Evolutionary conservation across 2,888 invertebrate species (phyloP).

Genomic region (Meghimatium bilineatum): DNA sequence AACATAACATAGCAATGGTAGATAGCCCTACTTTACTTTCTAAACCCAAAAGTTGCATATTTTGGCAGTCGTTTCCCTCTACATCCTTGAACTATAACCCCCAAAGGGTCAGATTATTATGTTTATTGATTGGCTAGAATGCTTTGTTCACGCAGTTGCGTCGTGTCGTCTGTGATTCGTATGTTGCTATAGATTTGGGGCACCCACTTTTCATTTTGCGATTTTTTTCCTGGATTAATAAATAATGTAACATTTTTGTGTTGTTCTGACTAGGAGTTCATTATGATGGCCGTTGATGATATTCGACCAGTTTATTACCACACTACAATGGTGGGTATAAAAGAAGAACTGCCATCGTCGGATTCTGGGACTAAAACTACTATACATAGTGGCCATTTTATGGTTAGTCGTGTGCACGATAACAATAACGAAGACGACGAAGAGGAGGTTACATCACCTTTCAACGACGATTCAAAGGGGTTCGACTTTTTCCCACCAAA

Average conservation of each 20-base stretch:
- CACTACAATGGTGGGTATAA: constrained; percentile 50
- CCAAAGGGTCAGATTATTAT: background rate
- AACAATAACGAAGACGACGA: constrained; percentile 84
- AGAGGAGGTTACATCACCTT: constrained; percentile 81
- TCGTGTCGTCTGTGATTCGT: constrained; percentile 40
- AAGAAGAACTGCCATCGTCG: constrained; percentile 34
- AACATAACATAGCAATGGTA: background rate
- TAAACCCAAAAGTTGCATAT: background rate
- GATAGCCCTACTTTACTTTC: background rate
- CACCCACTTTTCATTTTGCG: background rate
- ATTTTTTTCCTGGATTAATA: background rate
- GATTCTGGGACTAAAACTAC: constrained; percentile 42
- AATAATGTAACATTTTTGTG: background rate
- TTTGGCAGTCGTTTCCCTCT: constrained; percentile 8
- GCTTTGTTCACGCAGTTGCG: constrained; percentile 48
- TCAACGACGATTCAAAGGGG: constrained; percentile 48
- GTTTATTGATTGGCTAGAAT: constrained; percentile 53
- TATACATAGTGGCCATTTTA: constrained; percentile 98
- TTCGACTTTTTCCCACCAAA: constrained; percentile 66
- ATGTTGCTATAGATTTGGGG: background rate
- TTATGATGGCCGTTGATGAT: constrained; percentile 53
- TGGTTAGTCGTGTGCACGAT: constrained; percentile 98
- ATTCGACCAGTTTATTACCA: constrained; percentile 34
- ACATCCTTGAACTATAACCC: constrained; percentile 45
- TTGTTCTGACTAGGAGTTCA: background rate